Percentiles rank a stretch among this genome's conserved stretches.
Evolutionary conservation across 2,888 invertebrate genomes (phyloP).

Genomic region (Boloria selene): DNA sequence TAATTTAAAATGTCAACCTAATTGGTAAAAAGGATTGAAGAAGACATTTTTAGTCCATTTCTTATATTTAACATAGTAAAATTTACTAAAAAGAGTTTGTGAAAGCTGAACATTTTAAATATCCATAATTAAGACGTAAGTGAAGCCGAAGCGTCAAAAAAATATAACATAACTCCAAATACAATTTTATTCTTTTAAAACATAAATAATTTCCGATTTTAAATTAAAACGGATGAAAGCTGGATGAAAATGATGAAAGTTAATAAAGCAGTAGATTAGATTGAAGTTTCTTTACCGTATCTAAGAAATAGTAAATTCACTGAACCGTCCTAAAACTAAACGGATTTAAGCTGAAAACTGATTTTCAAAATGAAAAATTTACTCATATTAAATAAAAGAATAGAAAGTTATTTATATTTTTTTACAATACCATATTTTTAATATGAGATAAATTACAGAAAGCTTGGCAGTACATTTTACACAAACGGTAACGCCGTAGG

Average conservation of each 20-base stretch:
- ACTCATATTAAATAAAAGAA: too few relatives aligned
- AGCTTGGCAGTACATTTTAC: not conserved
- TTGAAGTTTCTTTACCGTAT: conserved; percentile 13
- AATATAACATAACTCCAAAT: not conserved
- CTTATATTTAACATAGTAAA: too few relatives aligned
- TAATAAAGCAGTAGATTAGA: conserved; percentile 21
- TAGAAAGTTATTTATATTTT: too few relatives aligned
- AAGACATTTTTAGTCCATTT: too few relatives aligned
- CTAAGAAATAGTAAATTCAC: conserved; percentile 15
- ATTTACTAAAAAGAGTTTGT: too few relatives aligned
- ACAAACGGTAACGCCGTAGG: not conserved
- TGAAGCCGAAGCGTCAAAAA: too few relatives aligned
- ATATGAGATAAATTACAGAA: not conserved
- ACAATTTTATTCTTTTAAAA: conserved; percentile 4
- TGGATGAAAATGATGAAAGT: conserved; percentile 16
- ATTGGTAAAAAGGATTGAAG: too few relatives aligned
- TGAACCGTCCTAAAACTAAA: conserved; percentile 14
- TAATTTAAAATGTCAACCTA: too few relatives aligned
- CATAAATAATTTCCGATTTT: not conserved
- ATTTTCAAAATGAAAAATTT: too few relatives aligned
- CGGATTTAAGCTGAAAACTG: not conserved
- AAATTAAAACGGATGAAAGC: conserved; percentile 12
- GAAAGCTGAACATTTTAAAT: too few relatives aligned
- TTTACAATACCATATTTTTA: too few relatives aligned
- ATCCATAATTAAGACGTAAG: too few relatives aligned